These are phyloP conservation scores for Netelia fuscicornis DNA, from an alignment of 2,888 invertebrate species.

Conservation along the genomic window DNA sequence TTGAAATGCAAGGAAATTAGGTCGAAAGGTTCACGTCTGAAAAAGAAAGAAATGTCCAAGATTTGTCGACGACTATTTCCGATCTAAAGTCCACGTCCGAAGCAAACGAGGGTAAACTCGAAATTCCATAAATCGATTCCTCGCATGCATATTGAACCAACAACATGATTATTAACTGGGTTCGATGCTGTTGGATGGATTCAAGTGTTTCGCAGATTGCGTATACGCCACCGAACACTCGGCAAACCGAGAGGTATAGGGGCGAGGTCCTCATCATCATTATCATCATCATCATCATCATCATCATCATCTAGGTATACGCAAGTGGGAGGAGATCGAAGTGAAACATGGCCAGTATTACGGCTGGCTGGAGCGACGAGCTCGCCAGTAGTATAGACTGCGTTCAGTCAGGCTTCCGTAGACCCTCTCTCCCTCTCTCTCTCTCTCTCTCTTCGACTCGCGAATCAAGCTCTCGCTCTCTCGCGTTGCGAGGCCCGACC, in stretches of 20 bases:
- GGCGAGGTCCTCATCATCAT: conserved; percentile 52
- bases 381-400: conserved; percentile 44
- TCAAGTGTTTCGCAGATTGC: conserved; percentile 43
- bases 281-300: conserved; percentile 55
- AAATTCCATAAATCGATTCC: conserved; percentile 28
- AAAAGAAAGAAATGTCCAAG: no score
- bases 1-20: no score
- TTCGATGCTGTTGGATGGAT: neutral
- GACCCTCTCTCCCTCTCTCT: neutral
- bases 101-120: neutral
- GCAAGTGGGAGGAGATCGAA: conserved; percentile 27
- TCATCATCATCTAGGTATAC: conserved; percentile 2
- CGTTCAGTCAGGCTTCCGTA: conserved; percentile 56
- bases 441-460: neutral
- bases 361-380: conserved; percentile 39
- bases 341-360: conserved; percentile 49
- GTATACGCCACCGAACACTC: conserved; percentile 37
- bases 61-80: no score
- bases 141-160: conserved; percentile 34
- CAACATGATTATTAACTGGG: conserved; percentile 47
- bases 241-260: conserved; percentile 39
- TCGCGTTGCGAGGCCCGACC: neutral
- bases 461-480: neutral
- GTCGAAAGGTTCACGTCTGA: no score
- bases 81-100: no score